These are phyloP conservation scores for Eupithecia insigniata DNA, from an alignment of 2,888 invertebrate genomes.

Conservation along the genomic window DNA sequence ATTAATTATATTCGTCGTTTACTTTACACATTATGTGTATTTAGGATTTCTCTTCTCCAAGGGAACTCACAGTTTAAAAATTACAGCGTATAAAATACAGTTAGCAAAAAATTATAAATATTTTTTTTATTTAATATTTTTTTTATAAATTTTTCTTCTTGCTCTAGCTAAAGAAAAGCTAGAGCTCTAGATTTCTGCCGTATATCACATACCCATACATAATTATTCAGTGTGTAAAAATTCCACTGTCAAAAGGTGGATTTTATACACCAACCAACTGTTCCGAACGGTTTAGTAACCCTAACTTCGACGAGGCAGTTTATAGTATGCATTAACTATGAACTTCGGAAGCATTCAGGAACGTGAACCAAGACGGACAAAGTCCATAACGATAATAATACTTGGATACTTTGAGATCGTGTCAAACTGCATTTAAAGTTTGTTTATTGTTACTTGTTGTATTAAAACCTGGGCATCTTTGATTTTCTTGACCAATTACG, in stretches of 20 bases:
- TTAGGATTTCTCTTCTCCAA: not conserved
- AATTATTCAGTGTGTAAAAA: not conserved
- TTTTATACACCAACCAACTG: not conserved
- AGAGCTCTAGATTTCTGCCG: not conserved
- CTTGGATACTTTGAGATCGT: conserved; percentile 39
- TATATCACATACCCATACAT: not conserved
- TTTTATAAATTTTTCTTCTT: not conserved
- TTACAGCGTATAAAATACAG: too few relatives aligned
- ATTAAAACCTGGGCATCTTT: not conserved
- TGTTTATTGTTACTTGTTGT: conserved; percentile 16
- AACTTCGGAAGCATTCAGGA: conserved; percentile 36
- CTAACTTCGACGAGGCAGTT: conserved; percentile 19
- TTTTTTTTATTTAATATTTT: too few relatives aligned
- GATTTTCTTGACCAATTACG: not conserved
- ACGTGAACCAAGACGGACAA: conserved; percentile 31
- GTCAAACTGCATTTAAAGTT: conserved; percentile 36
- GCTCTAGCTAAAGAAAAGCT: not conserved
- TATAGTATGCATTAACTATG: conserved; percentile 27
- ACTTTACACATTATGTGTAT: not conserved
- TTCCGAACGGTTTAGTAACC: conserved; percentile 8
- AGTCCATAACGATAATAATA: conserved; percentile 37
- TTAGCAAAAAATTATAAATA: too few relatives aligned
- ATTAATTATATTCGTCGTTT: too few relatives aligned
- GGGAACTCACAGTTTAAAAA: not conserved
- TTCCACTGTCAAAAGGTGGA: not conserved